Evolutionary conservation across 2,888 invertebrate species (phyloP).

Genomic region (Ichneumoninae sp.): DNA sequence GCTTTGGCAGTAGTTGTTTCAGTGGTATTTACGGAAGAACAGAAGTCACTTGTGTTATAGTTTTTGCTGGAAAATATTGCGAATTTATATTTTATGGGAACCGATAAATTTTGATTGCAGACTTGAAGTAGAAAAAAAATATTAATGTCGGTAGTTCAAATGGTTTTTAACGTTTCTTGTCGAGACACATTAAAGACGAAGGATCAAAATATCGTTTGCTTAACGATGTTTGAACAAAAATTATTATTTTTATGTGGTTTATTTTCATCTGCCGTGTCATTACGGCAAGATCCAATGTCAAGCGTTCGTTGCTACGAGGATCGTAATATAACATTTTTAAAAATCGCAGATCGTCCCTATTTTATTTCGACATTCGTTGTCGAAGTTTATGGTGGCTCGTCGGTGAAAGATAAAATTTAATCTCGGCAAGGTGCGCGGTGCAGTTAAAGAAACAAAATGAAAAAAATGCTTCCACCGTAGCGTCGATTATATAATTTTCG

Average conservation of each 20-base stretch:
- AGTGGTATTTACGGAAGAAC: neutral
- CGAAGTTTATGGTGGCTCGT: neutral
- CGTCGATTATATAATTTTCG: conserved; percentile 56
- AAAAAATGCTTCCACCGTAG: neutral
- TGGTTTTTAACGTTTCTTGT: neutral
- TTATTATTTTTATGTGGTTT: neutral
- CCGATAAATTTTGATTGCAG: neutral
- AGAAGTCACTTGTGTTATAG: neutral
- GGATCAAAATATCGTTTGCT: neutral
- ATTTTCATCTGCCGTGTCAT: neutral
- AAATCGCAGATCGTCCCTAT: neutral
- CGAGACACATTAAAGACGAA: neutral
- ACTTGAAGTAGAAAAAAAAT: neutral
- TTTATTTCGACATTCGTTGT: conserved; percentile 21
- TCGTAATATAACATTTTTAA: neutral
- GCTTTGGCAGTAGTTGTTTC: neutral
- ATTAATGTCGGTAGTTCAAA: neutral
- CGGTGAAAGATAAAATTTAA: conserved; percentile 29
- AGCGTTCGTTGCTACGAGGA: neutral
- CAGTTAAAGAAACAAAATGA: neutral
- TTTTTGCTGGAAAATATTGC: conserved; percentile 3
- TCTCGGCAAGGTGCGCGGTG: conserved; percentile 39
- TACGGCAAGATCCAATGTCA: neutral
- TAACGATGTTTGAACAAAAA: neutral
- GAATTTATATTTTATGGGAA: neutral